Conservation (phyloP, 2,113 vertebrate genomes). For the Diphyllodes magnificus region DNA sequence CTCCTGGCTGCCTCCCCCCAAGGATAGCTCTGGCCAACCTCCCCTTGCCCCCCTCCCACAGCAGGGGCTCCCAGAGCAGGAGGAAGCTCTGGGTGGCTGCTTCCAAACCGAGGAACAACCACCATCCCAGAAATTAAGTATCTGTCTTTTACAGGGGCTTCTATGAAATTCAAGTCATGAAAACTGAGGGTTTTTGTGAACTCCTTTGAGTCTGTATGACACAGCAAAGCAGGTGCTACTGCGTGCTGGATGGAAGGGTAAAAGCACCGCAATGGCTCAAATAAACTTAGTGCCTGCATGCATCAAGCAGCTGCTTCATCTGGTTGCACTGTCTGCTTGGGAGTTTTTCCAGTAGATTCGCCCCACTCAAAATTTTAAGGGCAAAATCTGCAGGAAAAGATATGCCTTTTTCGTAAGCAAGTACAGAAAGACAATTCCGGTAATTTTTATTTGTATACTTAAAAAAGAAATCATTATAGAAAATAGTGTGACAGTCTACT, state of each 20-base stretch:
- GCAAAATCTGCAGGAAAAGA: background rate
- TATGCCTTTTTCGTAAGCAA: background rate
- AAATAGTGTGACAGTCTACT: background rate
- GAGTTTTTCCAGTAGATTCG: background rate
- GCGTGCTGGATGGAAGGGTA: background rate
- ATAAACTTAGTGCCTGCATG: background rate
- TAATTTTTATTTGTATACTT: background rate
- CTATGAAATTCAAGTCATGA: accelerated
- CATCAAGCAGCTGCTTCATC: background rate
- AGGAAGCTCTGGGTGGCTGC: background rate
- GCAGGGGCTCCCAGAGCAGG: background rate
- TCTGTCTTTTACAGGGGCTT: background rate
- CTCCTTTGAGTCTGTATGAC: accelerated
- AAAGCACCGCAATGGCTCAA: background rate
- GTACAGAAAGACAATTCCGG: background rate
- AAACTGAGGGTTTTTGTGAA: background rate
- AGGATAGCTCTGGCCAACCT: background rate
- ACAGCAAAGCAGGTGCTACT: accelerated
- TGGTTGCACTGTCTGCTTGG: background rate
- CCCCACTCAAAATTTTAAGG: background rate
- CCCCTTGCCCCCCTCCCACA: background rate
- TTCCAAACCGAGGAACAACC: background rate
- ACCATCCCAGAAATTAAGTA: background rate
- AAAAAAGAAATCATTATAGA: background rate
- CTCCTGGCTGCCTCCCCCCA: background rate